A percentile compares a stretch with the other conserved stretches of the same genome.
Conservation (phyloP, 1,140 invertebrate species). For the Drosophila kepulauana region DNA sequence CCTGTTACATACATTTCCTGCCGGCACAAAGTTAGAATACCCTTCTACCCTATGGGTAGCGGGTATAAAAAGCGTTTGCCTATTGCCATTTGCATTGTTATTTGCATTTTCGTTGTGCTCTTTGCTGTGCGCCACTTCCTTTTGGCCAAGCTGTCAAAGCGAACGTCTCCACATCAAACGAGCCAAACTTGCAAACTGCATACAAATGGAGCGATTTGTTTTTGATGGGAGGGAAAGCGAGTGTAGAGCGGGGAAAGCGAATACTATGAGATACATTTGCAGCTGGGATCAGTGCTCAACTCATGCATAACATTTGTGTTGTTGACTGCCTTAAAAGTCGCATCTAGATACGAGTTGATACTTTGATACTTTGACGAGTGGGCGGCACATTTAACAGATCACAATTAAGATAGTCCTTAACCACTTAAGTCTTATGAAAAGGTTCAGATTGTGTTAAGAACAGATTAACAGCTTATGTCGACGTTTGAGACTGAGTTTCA, state of each 20-base stretch:
- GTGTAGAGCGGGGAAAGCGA: not conserved
- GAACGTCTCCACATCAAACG: conserved; percentile 1
- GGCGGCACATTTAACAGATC: too few relatives aligned
- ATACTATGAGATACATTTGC: not conserved
- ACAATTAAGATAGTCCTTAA: too few relatives aligned
- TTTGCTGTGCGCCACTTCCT: conserved; percentile 48
- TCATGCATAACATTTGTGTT: not conserved
- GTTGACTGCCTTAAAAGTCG: not conserved
- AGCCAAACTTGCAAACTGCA: conserved; percentile 27
- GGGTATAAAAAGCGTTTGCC: too few relatives aligned
- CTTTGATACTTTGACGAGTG: too few relatives aligned
- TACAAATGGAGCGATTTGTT: conserved; percentile 51
- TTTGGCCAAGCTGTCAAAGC: conserved; percentile 38
- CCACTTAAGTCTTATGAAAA: too few relatives aligned
- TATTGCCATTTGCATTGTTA: conserved; percentile 24
- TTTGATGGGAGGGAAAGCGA: not conserved
- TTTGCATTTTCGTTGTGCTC: conserved; percentile 50
- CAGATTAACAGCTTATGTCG: too few relatives aligned
- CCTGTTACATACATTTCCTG: too few relatives aligned
- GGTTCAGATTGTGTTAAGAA: too few relatives aligned
- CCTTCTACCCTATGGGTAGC: too few relatives aligned
- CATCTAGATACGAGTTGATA: not conserved
- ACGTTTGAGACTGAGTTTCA: too few relatives aligned
- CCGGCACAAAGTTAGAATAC: too few relatives aligned
- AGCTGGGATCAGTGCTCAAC: not conserved